A percentile compares a stretch with the other conserved stretches of the same genome.
phyloP scores from a whole-genome alignment of 37 sponge, comb jelly and placozoan genomes.

The Halichondria panicea region DNA sequence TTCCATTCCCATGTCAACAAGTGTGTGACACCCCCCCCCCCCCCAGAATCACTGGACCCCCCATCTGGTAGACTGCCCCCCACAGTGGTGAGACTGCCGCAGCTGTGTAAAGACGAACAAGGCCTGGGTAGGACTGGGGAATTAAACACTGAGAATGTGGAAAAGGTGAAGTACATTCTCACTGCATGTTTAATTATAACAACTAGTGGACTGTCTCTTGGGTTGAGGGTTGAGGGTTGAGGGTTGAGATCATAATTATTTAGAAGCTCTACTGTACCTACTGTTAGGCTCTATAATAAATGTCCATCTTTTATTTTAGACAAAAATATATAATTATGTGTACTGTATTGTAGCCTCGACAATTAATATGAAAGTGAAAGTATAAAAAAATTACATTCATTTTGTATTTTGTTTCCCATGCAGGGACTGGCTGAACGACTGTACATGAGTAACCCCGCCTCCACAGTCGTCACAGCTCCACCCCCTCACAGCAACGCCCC shows the following conservation, averaged over 20 bases:
- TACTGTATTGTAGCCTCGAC: neutral
- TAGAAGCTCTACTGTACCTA: neutral
- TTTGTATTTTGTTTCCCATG: neutral
- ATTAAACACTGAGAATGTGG: conserved; percentile 17
- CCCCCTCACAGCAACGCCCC: neutral
- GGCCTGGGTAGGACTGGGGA: neutral
- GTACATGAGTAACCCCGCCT: neutral
- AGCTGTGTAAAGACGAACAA: conserved; percentile 14
- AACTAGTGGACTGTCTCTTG: neutral
- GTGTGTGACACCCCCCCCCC: too few species aligned
- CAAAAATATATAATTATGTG: too few species aligned
- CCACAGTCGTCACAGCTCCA: too few species aligned
- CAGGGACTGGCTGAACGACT: conserved; percentile 53
- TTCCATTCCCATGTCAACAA: too few species aligned
- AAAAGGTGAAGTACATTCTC: too few species aligned
- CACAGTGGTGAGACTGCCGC: conserved; percentile 13
- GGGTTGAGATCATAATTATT: neutral
- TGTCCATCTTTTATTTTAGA: too few species aligned
- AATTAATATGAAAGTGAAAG: neutral
- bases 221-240: neutral
- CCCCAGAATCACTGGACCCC: neutral
- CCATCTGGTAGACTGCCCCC: neutral
- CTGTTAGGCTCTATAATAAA: neutral
- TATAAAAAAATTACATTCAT: neutral
- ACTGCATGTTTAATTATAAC: neutral